A percentile compares a stretch with the other conserved stretches of the same genome.
These are phyloP conservation scores for Tyrannus savana DNA, from an alignment of 2,113 vertebrate species.

Conservation along the genomic window DNA sequence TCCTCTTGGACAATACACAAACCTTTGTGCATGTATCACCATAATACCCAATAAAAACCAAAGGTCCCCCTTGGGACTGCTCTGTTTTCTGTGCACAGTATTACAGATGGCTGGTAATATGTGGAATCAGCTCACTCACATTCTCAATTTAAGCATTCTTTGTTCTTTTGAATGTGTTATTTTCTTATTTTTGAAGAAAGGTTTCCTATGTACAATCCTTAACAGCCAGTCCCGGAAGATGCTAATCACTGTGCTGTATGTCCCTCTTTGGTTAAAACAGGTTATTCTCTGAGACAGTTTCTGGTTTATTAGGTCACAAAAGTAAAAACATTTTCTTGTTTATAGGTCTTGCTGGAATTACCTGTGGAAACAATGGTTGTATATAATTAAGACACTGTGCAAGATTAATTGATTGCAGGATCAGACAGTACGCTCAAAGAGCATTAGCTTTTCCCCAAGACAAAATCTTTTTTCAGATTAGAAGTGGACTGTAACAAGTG, in stretches of 20 bases:
- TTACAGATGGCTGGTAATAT: not conserved
- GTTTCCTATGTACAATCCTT: not conserved
- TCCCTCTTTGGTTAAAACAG: not conserved
- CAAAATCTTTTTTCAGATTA: not conserved
- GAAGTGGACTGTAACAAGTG: not conserved
- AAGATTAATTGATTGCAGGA: not conserved
- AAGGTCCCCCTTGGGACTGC: not conserved
- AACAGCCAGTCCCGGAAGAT: not conserved
- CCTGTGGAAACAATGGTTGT: not conserved
- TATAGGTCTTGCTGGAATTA: not conserved
- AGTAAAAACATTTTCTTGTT: not conserved
- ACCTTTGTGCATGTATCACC: not conserved
- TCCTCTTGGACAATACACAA: not conserved
- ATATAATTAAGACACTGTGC: not conserved
- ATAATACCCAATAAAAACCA: not conserved
- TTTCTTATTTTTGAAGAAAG: not conserved
- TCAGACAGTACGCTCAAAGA: not conserved
- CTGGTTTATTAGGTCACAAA: not conserved
- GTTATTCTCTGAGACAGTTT: not conserved
- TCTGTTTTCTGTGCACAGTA: not conserved
- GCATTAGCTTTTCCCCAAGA: not conserved
- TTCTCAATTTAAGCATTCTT: not conserved
- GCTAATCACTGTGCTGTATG: not conserved
- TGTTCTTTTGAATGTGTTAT: not conserved
- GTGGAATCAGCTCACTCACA: not conserved